Evolutionary conservation across 2,888 invertebrate genomes (phyloP), one percentile per base, ranked within the genome.

Genomic region (Thyatira batis): DNA sequence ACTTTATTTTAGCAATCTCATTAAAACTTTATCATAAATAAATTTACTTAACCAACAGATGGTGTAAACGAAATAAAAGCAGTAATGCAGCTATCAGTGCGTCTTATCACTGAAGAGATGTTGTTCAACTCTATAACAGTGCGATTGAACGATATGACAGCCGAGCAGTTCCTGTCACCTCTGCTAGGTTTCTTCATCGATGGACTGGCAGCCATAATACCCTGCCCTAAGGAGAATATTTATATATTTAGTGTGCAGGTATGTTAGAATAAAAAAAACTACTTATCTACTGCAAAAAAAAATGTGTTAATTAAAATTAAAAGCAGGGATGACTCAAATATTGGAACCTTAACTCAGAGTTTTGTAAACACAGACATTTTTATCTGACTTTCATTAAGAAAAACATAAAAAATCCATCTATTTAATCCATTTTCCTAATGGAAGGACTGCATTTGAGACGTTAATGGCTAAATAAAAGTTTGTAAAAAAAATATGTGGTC

Each of bases 1-100:
- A n/a, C n/a, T n/a, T n/a, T n/a, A 2, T 1, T 30, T 10, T 30
- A 30, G 8, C 11, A 23, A 11, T 30, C n/a, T 28, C 20, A 13
- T 27, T 17, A 10, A 8, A 30, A 33, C 11, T 43, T 44, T 9
- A 9, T n/a, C n/a, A n/a, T n/a, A n/a, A n/a, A n/a, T n/a, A n/a
- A n/a, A n/a, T n/a, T n/a, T n/a, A 33, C 28, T 44, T 50, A 49
- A 28, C 21, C 21, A 48, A 21, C 78, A 95, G 99, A 99, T 86
- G 98, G 98, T 0, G 95, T 97, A 8, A 98, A 99, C 85, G 98
- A 97, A 84, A 96, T 97, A 0, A 97, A 97, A 83, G 97, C 98
- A 0, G 95, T 97, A 68, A 98, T 98, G 96, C 96, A 96, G 57
- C 93, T 99, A 0, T 95, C 95, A 0, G 98, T 98, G 0, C 94